Percentiles rank a stretch among this genome's conserved stretches.
These are phyloP conservation scores for Nannobrachium achirus DNA, from an alignment of 2,113 vertebrate genomes.

Conservation along the genomic window DNA sequence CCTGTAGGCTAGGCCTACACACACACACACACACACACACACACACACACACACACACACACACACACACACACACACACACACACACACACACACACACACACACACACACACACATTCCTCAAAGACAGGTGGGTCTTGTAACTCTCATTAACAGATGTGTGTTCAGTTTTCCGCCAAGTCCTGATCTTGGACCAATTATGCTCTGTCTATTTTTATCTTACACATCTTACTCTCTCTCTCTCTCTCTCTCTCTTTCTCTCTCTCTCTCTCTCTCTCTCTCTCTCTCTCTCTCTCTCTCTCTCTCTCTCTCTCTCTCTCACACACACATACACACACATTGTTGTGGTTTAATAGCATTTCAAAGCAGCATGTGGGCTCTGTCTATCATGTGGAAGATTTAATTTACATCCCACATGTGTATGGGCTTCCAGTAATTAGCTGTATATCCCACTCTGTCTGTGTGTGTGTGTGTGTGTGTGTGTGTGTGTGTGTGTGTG, in stretches of 20 bases:
- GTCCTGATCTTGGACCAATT: neutral
- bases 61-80: no score
- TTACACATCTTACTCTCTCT: neutral
- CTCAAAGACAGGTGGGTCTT: no score
- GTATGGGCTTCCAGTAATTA: neutral
- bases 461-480: neutral
- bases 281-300: neutral
- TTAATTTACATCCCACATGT: neutral
- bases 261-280: neutral
- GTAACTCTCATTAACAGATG: no score
- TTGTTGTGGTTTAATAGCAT: neutral
- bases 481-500: neutral
- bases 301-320: neutral
- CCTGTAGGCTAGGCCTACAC: no score
- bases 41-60: no score
- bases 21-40: no score
- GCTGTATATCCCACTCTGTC: neutral
- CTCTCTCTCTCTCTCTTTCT: neutral
- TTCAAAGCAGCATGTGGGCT: neutral
- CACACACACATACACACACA: slow-evolving; percentile 4
- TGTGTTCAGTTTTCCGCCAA: neutral
- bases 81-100: no score
- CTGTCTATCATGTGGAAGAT: neutral
- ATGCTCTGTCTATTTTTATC: neutral
- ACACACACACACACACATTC: neutral